Base-by-base conservation (phyloP, 92 coral and sea anemone genomes). In the Zoanthus sansibaricus region DNA sequence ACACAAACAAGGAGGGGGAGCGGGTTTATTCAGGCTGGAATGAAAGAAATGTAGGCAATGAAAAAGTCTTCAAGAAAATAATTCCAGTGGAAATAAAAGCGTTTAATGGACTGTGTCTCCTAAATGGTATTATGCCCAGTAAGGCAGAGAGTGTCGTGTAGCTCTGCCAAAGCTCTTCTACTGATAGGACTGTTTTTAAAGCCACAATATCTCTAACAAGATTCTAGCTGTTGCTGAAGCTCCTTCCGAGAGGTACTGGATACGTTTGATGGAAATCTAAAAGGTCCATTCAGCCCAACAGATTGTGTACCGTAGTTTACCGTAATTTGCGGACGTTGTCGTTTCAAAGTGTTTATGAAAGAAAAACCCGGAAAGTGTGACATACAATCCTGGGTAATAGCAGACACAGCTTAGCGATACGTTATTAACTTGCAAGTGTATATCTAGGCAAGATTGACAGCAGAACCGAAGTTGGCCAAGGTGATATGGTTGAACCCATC, bases 271-370 rank as follows among this genome's bases (percentile, higher is more conserved):
- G 16, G 17, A 55, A 55, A 55, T 55, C 13, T 55, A 17, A 8
- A 55, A 55, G 0, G 62, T 4, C 62, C 62, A 55, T 55, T 13
- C 58, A 52, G 70, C 70, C 1, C n/a, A 68, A 68, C 73, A 68
- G 42, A 18, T 68, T 68, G 33, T 1, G 45, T 68, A 68, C 9
- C 73, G 25, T 21, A 21, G 73, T 21, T 68, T 68, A 68, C 73
- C 33, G 37, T 45, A 68, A 21, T 68, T 68, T 14, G 73, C 73
- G 73, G 73, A 68, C 73, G 33, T 18, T 68, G 73, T 68, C 42
- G 42, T 33, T 68, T 68, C 73, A 68, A 68, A 68, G 73, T 68
- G 45, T 68, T 68, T 68, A 20, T 68, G 73, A 68, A 68, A 68
- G 73, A 25, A 68, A 68, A 68, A 68, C 73, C 73, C 73, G 74